phyloP scores from a whole-genome alignment of 2,797 vertebrate species.

The Labeo calbasu region DNA sequence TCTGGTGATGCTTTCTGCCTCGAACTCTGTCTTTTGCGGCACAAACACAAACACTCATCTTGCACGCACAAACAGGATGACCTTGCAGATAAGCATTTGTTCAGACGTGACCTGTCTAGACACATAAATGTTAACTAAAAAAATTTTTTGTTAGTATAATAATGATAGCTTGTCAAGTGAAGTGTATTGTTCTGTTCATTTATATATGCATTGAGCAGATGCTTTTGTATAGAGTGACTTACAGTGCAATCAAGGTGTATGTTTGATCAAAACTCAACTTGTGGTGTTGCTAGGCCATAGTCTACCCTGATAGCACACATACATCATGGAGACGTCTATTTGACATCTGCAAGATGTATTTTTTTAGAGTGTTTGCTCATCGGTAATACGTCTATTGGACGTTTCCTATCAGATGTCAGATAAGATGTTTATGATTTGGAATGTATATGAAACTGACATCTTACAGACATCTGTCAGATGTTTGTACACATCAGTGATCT shows the following conservation, averaged over 20 bases:
- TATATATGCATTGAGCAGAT: not conserved
- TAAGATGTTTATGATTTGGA: too few species aligned
- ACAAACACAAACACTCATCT: conserved; percentile 22
- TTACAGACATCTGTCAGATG: too few species aligned
- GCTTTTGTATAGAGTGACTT: not conserved
- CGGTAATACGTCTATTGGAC: too few species aligned
- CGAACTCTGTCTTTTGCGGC: conserved; percentile 23
- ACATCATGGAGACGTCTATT: too few species aligned
- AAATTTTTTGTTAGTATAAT: not conserved
- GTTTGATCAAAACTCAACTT: not conserved
- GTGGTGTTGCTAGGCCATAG: not conserved
- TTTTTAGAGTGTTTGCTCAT: too few species aligned
- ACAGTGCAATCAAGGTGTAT: not conserved
- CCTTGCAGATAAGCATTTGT: conserved; percentile 25
- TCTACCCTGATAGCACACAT: not conserved
- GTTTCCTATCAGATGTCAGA: too few species aligned
- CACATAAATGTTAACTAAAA: not conserved
- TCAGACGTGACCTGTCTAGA: not conserved
- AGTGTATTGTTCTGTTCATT: not conserved
- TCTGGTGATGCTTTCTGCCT: conserved; percentile 37
- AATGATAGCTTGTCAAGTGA: conserved; percentile 11
- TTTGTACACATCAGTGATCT: too few species aligned
- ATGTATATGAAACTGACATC: too few species aligned
- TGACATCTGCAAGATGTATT: too few species aligned
- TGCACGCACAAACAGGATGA: not conserved